phyloP scores from a whole-genome alignment of 2,888 invertebrate genomes.

The Mesopsocus fuscifrons region DNA sequence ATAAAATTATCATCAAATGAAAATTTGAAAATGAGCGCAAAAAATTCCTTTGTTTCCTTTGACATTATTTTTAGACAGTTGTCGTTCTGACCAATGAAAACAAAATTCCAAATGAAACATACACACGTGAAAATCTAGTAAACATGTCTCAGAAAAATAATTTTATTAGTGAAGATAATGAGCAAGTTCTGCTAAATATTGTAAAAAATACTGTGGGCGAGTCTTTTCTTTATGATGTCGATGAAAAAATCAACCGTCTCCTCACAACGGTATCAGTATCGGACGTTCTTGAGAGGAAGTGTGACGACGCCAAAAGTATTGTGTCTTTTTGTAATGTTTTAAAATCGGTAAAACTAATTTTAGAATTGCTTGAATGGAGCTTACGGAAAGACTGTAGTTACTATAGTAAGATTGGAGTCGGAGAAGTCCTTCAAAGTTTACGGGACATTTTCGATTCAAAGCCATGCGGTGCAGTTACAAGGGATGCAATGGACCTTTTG shows the following conservation, averaged over 20 bases:
- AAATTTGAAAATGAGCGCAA: no score
- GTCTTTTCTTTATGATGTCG: not conserved
- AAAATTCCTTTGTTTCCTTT: no score
- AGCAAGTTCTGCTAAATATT: not conserved
- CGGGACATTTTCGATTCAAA: not conserved
- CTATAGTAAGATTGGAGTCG: not conserved
- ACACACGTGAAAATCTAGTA: not conserved
- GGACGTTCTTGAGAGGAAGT: not conserved
- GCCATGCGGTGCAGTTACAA: not conserved
- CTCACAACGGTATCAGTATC: not conserved
- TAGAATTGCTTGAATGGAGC: not conserved
- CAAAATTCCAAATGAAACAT: no score
- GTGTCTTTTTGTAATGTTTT: not conserved
- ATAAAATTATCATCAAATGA: no score
- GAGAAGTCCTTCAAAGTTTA: conserved; percentile 1
- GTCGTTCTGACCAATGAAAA: no score
- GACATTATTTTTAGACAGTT: no score
- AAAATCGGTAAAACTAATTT: not conserved
- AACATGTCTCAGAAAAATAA: not conserved
- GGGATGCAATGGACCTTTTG: not conserved
- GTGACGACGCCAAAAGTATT: not conserved
- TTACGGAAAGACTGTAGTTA: not conserved
- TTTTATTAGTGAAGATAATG: not conserved
- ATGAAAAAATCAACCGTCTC: not conserved
- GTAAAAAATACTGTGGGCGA: not conserved